These are phyloP conservation scores for Pan paniscus DNA, from an alignment of 2,113 vertebrate genomes.

Conservation along the genomic window DNA sequence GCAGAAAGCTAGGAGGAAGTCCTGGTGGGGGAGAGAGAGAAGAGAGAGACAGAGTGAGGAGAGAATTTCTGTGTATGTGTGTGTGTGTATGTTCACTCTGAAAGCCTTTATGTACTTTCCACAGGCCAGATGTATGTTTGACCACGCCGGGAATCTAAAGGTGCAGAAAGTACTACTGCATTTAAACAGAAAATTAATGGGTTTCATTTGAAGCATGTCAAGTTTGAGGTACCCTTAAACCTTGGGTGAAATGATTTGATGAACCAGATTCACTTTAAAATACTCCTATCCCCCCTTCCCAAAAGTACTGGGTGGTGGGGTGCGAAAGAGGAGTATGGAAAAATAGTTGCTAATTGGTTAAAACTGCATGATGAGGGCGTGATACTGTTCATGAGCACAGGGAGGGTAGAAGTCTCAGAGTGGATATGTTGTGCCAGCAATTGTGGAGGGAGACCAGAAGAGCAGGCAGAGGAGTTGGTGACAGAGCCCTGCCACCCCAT, in stretches of 20 bases:
- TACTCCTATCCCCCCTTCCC: neutral
- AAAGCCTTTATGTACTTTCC: neutral
- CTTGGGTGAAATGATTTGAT: neutral
- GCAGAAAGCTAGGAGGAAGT: neutral
- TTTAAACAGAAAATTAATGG: neutral
- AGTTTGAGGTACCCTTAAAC: neutral
- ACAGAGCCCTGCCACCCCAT: neutral
- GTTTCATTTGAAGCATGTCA: neutral
- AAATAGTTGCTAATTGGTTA: neutral
- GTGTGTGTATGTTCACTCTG: neutral
- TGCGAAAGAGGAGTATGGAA: neutral
- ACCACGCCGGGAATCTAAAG: neutral
- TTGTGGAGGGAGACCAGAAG: fast-evolving
- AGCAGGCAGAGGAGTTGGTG: neutral
- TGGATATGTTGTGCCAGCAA: neutral
- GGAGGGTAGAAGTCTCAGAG: neutral
- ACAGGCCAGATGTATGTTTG: neutral
- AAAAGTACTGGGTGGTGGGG: neutral
- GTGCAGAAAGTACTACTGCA: neutral
- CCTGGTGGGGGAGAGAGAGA: neutral
- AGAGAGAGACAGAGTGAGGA: no score
- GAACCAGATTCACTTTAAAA: neutral
- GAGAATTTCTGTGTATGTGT: neutral
- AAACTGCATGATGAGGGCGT: neutral
- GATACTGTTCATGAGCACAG: neutral